phyloP scores from a whole-genome alignment of 2,113 vertebrate species.

The Turdus rufiventris region DNA sequence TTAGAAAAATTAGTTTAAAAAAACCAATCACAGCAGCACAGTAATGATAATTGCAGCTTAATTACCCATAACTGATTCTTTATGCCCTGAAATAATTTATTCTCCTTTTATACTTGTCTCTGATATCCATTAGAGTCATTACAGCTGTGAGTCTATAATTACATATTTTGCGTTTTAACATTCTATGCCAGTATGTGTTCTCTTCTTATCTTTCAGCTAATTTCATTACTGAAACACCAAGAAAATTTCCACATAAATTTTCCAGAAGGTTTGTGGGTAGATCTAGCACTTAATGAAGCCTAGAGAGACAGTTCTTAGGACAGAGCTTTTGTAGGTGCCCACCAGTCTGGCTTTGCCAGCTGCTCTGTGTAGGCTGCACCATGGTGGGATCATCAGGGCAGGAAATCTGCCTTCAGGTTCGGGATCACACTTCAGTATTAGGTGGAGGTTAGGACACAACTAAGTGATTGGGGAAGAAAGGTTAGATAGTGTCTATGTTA shows the following conservation, averaged over 20 bases:
- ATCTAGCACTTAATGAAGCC: background rate
- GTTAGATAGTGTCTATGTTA: background rate
- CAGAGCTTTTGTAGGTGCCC: background rate
- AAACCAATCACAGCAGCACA: conserved; percentile 8
- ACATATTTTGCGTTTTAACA: conserved; percentile 45
- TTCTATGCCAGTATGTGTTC: background rate
- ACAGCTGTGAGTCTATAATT: conserved; percentile 41
- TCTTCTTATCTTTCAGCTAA: conserved; percentile 38
- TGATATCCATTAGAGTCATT: conserved; percentile 55
- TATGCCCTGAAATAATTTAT: conserved; percentile 54
- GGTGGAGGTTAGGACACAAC: background rate
- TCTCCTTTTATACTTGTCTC: conserved; percentile 32
- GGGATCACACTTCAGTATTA: background rate
- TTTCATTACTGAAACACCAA: background rate
- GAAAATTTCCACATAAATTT: conserved; percentile 1
- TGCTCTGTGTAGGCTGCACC: background rate
- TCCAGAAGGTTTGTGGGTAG: background rate
- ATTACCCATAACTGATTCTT: conserved; percentile 53
- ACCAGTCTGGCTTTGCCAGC: background rate
- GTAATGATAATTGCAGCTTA: conserved; percentile 54
- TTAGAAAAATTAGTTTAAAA: conserved; percentile 8
- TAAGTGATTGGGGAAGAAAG: background rate
- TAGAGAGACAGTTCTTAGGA: background rate
- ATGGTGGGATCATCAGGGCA: fast-evolving
- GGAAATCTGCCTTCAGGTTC: background rate